Evolutionary conservation across 2,113 vertebrate species (phyloP).

Genomic region (Alces alces): DNA sequence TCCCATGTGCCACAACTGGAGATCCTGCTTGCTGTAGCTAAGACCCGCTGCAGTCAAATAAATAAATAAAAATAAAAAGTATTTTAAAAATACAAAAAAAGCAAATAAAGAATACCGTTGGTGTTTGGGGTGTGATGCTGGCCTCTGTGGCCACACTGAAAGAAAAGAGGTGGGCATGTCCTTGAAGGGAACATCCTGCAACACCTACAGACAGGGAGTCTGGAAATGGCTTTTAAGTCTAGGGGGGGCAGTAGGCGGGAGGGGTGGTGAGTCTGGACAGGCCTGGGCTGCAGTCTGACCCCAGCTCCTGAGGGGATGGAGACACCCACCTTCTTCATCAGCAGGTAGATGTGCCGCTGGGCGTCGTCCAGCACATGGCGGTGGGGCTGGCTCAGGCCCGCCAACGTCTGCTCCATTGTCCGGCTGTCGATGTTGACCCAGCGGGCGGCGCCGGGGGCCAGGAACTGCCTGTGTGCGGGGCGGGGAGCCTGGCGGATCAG

Average conservation of each 20-base stretch:
- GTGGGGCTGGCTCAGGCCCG: constrained; percentile 87
- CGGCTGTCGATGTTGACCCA: constrained; percentile 97
- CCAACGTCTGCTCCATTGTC: constrained; percentile 92
- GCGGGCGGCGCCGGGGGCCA: constrained; percentile 89
- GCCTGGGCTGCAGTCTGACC: background rate
- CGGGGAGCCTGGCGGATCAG: rapidly evolving
- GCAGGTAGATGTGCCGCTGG: constrained; percentile 96
- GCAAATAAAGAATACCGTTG: background rate
- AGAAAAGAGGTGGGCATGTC: background rate
- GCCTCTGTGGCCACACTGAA: background rate
- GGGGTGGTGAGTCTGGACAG: background rate
- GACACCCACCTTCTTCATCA: constrained; percentile 95
- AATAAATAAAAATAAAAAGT: background rate
- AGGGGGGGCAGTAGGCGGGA: background rate
- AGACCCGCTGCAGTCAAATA: background rate
- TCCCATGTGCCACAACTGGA: background rate
- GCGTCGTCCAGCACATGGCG: constrained; percentile 92
- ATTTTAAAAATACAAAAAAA: background rate
- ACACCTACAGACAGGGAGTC: background rate
- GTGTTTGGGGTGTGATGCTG: background rate
- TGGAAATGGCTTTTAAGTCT: background rate
- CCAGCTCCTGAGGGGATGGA: background rate
- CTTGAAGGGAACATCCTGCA: background rate
- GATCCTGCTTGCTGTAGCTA: background rate
- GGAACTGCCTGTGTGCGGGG: constrained; percentile 84